Evolutionary conservation across 2,888 invertebrate species (phyloP).

Genomic region (Melinaea marsaeus): DNA sequence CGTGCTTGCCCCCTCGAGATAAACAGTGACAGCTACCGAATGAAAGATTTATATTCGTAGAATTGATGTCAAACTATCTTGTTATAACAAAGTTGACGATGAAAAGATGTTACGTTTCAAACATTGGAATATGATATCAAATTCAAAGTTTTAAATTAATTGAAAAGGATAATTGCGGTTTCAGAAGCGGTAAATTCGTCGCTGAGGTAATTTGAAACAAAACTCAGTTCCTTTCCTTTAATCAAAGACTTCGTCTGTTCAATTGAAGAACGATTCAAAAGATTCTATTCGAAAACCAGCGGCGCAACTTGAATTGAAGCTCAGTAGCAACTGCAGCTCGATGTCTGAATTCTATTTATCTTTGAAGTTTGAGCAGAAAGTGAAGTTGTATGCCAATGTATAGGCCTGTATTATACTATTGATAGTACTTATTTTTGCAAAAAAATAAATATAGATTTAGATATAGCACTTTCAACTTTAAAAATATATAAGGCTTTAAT

Average conservation of each 20-base stretch:
- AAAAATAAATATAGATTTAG: too few species aligned
- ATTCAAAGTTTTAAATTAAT: neutral
- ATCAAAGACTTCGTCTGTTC: constrained; percentile 13
- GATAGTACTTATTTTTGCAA: too few species aligned
- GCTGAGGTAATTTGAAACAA: constrained; percentile 6
- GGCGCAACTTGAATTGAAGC: neutral
- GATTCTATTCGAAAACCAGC: constrained; percentile 2
- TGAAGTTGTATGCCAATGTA: too few species aligned
- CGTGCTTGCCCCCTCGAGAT: neutral
- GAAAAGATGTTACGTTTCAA: too few species aligned
- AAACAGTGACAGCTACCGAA: neutral
- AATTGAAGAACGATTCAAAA: constrained; percentile 6
- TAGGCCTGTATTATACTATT: too few species aligned
- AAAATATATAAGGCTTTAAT: neutral
- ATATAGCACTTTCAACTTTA: too few species aligned
- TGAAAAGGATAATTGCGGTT: neutral
- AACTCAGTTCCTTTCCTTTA: constrained; percentile 11
- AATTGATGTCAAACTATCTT: too few species aligned
- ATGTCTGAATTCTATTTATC: neutral
- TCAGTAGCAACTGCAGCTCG: neutral
- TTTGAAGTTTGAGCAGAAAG: neutral
- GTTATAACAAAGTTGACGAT: too few species aligned
- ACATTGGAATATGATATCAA: too few species aligned
- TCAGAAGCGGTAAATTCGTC: constrained; percentile 3
- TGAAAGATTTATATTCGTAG: neutral